Evolutionary conservation across 2,888 invertebrate species (phyloP), one percentile per base, ranked within the genome.

Genomic region (Tupiocoris notatus): DNA sequence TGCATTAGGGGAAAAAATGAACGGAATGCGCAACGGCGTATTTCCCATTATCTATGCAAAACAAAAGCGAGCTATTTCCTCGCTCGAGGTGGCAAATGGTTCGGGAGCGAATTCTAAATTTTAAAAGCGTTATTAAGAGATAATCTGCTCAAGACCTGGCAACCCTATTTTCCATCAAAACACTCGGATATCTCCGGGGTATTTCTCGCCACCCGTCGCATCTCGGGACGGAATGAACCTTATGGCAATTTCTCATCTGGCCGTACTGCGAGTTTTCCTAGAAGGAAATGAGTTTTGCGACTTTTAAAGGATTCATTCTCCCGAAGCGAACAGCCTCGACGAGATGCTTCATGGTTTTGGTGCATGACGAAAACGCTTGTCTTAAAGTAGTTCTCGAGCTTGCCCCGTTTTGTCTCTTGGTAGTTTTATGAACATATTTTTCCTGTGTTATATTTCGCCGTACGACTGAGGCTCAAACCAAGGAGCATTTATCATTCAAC

Each of bases 21-120:
- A n/a, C n/a, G 39, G 12, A 39, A 39, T 39, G 3, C 39, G 3
- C 12, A 12, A 39, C 39, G 39, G 39, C 39, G 39, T 12, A 39
- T 39, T 67, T 67, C 56, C 56, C 67, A 67, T 67, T 67, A 67
- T 67, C 67, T 67, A 67, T 67, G 67, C 24, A 67, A 67, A 67
- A 67, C 67, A 67, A 67, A 67, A 57, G 67, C 56, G 67, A 56
- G 67, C 67, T 56, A 56, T 67, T 67, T 67, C 25, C 39, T 39
- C 39, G 39, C 39, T 39, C 6, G 3, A 39, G 39, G 39, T 39
- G 39, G 39, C 39, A 39, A 39, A 39, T 39, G 39, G 3, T 39
- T 39, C 12, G 39, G 39, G 39, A 12, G 39, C 6, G 39, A 7
- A 39, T 39, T 39, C 39, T 39, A 39, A 3, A 39, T 39, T 39